Evolutionary conservation across 2,113 vertebrate species (phyloP).

Genomic region (Dicerorhinus sumatrensis): DNA sequence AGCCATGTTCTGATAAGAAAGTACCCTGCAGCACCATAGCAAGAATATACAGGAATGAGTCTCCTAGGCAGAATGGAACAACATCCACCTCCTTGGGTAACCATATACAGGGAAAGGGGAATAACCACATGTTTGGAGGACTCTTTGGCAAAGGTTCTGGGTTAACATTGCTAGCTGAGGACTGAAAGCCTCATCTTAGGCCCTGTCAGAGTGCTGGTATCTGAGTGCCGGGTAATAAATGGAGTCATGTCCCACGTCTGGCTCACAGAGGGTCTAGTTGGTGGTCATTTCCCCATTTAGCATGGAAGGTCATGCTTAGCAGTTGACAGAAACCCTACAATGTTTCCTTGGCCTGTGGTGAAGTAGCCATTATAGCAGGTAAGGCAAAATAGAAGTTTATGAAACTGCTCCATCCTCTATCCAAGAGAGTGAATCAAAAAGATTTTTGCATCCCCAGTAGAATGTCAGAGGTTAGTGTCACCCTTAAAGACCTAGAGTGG

Average conservation of each 20-base stretch:
- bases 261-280: neutral
- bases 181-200: neutral
- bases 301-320: neutral
- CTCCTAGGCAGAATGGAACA: neutral
- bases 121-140: neutral
- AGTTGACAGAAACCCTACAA: neutral
- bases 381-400: neutral
- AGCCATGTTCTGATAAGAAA: neutral
- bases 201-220: neutral
- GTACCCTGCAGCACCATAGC: neutral
- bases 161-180: neutral
- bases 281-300: neutral
- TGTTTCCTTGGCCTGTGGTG: neutral
- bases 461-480: neutral
- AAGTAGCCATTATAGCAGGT: neutral
- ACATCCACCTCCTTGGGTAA: neutral
- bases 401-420: neutral
- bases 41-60: neutral
- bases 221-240: neutral
- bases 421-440: neutral
- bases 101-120: neutral
- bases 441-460: neutral
- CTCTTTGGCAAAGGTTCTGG: neutral
- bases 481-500: neutral
- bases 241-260: neutral